Percentiles rank a stretch among this genome's conserved stretches.
These are phyloP conservation scores for Mimumesa dahlbomi DNA, from an alignment of 2,888 invertebrate genomes.

Conservation along the genomic window DNA sequence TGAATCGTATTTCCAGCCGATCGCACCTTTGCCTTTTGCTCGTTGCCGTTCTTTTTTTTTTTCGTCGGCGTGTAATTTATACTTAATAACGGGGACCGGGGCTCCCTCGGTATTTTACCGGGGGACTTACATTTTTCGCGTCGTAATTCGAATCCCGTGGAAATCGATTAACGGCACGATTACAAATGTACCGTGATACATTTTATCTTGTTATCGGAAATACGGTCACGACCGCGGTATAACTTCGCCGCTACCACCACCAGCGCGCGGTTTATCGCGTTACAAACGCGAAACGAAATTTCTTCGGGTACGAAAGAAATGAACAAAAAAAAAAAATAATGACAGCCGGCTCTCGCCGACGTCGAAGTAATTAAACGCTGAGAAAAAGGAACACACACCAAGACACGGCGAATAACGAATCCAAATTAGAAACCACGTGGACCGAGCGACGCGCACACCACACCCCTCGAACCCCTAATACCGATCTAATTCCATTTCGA, in stretches of 20 bases:
- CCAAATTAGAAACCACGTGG: conserved; percentile 44
- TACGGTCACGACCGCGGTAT: conserved; percentile 19
- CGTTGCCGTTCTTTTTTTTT: conserved; percentile 22
- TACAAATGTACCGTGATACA: conserved; percentile 48
- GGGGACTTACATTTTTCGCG: conserved; percentile 45
- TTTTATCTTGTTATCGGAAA: conserved; percentile 59
- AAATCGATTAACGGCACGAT: conserved; percentile 55
- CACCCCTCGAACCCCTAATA: too few species aligned
- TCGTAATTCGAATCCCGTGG: conserved; percentile 47
- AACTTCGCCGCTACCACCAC: conserved; percentile 21
- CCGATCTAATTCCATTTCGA: too few species aligned
- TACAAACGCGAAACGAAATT: conserved; percentile 23
- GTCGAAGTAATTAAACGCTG: too few species aligned
- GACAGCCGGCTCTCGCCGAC: too few species aligned
- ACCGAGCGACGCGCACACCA: neutral
- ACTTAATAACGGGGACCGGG: conserved; percentile 59
- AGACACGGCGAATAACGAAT: conserved; percentile 1
- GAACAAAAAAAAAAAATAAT: too few species aligned
- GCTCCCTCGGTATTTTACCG: conserved; percentile 35
- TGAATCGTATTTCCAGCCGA: conserved; percentile 66
- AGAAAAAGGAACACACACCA: too few species aligned
- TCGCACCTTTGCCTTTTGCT: conserved; percentile 46
- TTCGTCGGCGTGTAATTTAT: conserved; percentile 55
- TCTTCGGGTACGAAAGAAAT: neutral
- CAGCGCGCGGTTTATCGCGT: conserved; percentile 39